Evolutionary conservation across 2,113 vertebrate species (phyloP), one percentile per base, ranked within the genome.

Genomic region (Corythornis vintsioides): DNA sequence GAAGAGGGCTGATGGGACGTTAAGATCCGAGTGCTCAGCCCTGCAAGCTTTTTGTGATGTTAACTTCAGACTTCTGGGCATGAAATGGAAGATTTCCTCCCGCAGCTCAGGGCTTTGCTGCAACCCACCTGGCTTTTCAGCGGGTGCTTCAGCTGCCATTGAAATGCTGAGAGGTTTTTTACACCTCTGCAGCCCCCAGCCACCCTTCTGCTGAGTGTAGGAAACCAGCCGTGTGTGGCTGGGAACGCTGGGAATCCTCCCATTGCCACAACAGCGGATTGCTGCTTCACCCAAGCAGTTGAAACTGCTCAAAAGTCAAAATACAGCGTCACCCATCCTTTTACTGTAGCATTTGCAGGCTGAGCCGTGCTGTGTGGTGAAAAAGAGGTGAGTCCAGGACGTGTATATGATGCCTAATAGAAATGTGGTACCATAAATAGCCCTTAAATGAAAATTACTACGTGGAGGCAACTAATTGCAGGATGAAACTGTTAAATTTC

Each of bases 31-130:
- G 66, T 90, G 83, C 80, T 90, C 72, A 70, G 40, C 88, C 65
- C 83, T 90, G 86, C 81, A 86, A 67, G 88, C n/a, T 83, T 74
- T 92, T 93, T 94, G 81, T 95, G 89, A 64, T 93, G 93, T 57
- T 90, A 94, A 95, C 2, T 8, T 80, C 17, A 53, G 86, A 11
- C 14, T 87, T 86, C 7, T 29, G 63, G 66, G 40, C 8, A 6
- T 64, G 59, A 90, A 85, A 89, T 47, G 61, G 88, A 92, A 82
- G 60, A 90, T 83, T 90, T 95, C 87, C 83, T 83, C 66, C 38
- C 38, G 38, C 38, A 38, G 38, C 38, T 38, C 38, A 38, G 38
- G 38, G 38, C 38, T 38, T 38, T 38, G 38, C 38, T 38, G 38
- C 38, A 38, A 38, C 38, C 38, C 38, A 38, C 38, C 38, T 38